phyloP scores from a whole-genome alignment of 2,888 invertebrate genomes.

The Anoncus sp. region DNA sequence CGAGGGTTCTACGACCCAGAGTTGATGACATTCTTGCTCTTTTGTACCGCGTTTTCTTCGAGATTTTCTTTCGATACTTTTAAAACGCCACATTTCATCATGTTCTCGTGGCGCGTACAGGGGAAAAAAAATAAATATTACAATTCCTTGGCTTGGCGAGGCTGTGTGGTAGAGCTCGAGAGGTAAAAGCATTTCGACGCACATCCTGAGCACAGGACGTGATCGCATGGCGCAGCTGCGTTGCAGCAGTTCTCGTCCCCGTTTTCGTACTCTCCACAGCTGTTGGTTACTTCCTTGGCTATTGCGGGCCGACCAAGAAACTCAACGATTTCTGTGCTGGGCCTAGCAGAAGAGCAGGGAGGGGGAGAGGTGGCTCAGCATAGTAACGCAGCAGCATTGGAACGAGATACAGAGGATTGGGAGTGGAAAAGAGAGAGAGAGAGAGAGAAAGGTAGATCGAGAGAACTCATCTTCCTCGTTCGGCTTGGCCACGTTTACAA shows the following conservation, averaged over 20 bases:
- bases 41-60: background rate
- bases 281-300: constrained; percentile 29
- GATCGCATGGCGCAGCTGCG: constrained; percentile 64
- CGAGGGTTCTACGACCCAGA: background rate
- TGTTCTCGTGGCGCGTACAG: background rate
- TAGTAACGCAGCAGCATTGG: constrained; percentile 3
- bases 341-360: background rate
- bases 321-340: constrained; percentile 2
- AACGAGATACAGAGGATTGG: constrained; percentile 4
- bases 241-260: constrained; percentile 64
- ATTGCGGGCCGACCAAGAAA: constrained; percentile 25
- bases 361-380: background rate
- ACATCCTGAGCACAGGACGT: constrained; percentile 10
- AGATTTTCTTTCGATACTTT: background rate
- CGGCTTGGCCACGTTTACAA: constrained; percentile 46
- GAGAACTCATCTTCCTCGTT: constrained; percentile 31
- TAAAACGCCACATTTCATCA: background rate
- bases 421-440: constrained; percentile 2
- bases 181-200: background rate
- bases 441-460: constrained; percentile 9
- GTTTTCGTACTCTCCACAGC: constrained; percentile 38
- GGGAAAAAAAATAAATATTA: background rate
- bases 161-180: background rate
- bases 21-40: background rate
- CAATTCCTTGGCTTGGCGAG: background rate